Evolutionary conservation across 2,888 invertebrate genomes (phyloP).

Genomic region (Dasypogon diadema): DNA sequence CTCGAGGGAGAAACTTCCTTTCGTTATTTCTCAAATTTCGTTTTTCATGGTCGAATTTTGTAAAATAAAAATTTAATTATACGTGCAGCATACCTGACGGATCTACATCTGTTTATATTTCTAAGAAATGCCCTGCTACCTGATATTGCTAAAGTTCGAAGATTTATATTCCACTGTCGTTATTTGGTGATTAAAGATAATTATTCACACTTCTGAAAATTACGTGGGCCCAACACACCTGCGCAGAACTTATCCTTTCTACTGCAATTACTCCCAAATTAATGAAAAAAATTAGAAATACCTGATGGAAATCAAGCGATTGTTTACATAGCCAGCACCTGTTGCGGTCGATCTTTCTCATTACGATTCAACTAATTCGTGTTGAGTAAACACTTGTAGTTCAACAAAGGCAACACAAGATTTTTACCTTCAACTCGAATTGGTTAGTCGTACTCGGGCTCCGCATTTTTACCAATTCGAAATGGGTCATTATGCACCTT

Average conservation of each 20-base stretch:
- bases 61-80: conserved; percentile 46
- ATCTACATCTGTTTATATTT: conserved; percentile 44
- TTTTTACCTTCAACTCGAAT: conserved; percentile 3
- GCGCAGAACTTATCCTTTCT: not conserved
- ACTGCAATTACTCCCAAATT: not conserved
- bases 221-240: conserved; percentile 16
- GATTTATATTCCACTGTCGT: conserved; percentile 30
- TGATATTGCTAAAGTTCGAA: conserved; percentile 8
- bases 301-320: not conserved
- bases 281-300: conserved; percentile 25
- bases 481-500: conserved; percentile 47
- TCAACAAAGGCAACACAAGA: not conserved
- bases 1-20: conserved; percentile 25
- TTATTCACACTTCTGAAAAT: conserved; percentile 38
- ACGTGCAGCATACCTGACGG: conserved; percentile 7
- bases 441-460: not conserved
- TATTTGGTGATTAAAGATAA: conserved; percentile 44
- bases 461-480: conserved; percentile 44
- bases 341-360: not conserved
- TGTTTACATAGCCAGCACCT: conserved; percentile 36
- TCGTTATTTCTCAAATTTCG: conserved; percentile 11
- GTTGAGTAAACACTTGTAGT: conserved; percentile 30
- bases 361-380: conserved; percentile 25
- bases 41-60: conserved; percentile 15
- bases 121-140: conserved; percentile 42